These are phyloP conservation scores for Morpho achilles DNA, from an alignment of 2,888 invertebrate species.

Conservation along the genomic window DNA sequence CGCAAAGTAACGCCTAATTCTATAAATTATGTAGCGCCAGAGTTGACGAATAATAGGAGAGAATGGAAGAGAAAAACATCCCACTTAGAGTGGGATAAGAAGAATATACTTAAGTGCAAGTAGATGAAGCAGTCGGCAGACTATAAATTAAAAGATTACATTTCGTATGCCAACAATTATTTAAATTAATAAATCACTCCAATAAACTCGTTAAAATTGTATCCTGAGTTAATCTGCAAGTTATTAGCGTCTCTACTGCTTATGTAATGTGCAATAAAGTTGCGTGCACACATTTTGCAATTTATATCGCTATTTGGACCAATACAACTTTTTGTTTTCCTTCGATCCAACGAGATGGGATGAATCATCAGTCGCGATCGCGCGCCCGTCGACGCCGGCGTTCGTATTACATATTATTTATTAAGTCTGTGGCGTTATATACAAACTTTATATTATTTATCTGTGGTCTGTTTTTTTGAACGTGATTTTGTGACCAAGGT, in stretches of 20 bases:
- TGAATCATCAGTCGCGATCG: constrained; percentile 67
- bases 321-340: constrained; percentile 33
- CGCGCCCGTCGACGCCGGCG: constrained; percentile 45
- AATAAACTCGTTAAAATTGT: not conserved
- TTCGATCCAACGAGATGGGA: constrained; percentile 49
- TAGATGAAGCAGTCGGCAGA: not conserved
- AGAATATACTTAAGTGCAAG: no score
- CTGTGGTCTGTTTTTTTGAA: constrained; percentile 16
- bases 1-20: no score
- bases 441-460: not conserved
- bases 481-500: constrained; percentile 3
- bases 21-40: no score
- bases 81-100: no score
- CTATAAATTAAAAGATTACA: no score
- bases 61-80: no score
- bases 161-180: constrained; percentile 17
- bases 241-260: constrained; percentile 16
- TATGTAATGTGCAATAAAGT: constrained; percentile 14
- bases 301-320: constrained; percentile 11
- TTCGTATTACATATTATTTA: constrained; percentile 30
- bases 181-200: constrained; percentile 21
- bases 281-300: constrained; percentile 6
- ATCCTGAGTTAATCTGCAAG: constrained; percentile 9
- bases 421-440: constrained; percentile 29
- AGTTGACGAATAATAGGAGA: no score